Percentiles rank a stretch among this genome's conserved stretches.
phyloP scores from a whole-genome alignment of 2,888 invertebrate species.

The Tridacna crocea region DNA sequence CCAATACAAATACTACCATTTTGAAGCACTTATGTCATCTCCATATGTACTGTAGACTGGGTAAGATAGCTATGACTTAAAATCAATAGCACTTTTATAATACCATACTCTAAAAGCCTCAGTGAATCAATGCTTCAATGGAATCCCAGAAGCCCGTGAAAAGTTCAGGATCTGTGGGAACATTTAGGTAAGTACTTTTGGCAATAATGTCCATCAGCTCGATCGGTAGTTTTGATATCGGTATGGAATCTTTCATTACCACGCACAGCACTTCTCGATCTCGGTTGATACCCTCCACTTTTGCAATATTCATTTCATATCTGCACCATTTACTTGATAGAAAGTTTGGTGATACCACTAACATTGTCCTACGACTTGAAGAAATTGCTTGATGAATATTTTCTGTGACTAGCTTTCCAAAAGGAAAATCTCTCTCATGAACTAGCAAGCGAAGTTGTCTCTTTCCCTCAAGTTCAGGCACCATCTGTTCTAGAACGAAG shows the following conservation, averaged over 20 bases:
- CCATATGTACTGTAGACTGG: neutral
- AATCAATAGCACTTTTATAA: neutral
- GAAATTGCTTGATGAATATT: conserved; percentile 54
- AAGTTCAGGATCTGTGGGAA: neutral
- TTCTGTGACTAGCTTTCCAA: conserved; percentile 43
- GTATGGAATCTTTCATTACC: neutral
- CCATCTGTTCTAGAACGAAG: conserved; percentile 36
- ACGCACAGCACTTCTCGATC: neutral
- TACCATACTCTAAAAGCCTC: neutral
- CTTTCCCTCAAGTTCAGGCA: conserved; percentile 40
- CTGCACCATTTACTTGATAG: conserved; percentile 53
- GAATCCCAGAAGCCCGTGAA: conserved; percentile 1
- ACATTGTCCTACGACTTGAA: conserved; percentile 43
- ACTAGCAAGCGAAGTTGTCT: conserved; percentile 38
- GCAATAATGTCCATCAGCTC: conserved; percentile 1
- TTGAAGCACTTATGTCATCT: neutral
- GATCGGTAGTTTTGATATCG: neutral
- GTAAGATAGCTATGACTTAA: neutral
- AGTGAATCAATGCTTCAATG: neutral
- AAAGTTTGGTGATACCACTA: conserved; percentile 45
- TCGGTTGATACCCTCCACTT: conserved; percentile 7
- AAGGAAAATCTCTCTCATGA: conserved; percentile 52
- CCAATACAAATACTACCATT: neutral
- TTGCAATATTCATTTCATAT: conserved; percentile 19
- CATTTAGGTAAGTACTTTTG: neutral